Percentiles rank a stretch among this genome's conserved stretches.
Conservation (phyloP, 2,113 vertebrate genomes). For the Dromiciops gliroides region DNA sequence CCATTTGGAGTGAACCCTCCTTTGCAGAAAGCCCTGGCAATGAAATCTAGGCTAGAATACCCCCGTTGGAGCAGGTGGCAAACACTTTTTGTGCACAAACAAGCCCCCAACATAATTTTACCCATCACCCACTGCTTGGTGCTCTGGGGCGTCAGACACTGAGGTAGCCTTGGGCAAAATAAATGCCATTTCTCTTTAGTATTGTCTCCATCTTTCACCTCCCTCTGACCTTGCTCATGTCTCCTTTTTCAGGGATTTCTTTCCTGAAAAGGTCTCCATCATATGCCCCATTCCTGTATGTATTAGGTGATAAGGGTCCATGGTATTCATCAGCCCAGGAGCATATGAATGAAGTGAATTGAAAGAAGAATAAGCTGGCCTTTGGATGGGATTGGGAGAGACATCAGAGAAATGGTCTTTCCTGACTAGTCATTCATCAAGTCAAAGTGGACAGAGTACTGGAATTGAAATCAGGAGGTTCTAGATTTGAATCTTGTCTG, state of each 20-base stretch:
- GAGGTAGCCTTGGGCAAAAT: background rate
- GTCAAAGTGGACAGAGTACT: background rate
- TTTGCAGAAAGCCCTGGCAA: slow-evolving; percentile 43
- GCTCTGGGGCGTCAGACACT: background rate
- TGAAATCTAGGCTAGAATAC: background rate
- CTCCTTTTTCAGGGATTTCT: background rate
- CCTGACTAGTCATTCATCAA: background rate
- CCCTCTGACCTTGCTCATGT: background rate
- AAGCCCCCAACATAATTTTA: background rate
- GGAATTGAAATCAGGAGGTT: background rate
- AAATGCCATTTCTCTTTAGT: background rate
- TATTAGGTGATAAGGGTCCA: background rate
- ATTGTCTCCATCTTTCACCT: background rate
- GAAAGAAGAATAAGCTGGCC: background rate
- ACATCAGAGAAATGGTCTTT: background rate
- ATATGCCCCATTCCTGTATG: background rate
- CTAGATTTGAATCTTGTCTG: background rate
- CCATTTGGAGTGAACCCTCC: slow-evolving; percentile 47
- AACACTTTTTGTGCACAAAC: slow-evolving; percentile 17
- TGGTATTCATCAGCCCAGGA: background rate
- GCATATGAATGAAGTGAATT: background rate
- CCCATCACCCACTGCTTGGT: background rate
- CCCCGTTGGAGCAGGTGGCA: background rate
- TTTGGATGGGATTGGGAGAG: background rate
- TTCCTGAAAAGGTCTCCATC: background rate